Percentiles rank a stretch among this genome's conserved stretches.
phyloP scores from a whole-genome alignment of 2,797 vertebrate species.

The Trachurus trachurus region DNA sequence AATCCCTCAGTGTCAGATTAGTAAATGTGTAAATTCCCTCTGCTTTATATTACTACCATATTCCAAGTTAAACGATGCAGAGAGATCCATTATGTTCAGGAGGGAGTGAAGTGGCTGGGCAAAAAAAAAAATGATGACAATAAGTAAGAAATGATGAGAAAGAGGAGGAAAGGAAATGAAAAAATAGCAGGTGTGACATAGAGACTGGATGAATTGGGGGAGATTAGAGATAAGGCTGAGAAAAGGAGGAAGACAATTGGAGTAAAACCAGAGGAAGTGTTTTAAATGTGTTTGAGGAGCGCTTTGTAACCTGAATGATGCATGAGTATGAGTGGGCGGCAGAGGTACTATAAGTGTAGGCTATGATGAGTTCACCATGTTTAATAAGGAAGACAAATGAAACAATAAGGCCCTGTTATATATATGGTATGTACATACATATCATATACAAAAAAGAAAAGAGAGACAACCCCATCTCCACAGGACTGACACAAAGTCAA shows the following conservation, averaged over 20 bases:
- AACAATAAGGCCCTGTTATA: neutral
- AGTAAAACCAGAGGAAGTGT: neutral
- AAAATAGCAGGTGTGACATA: neutral
- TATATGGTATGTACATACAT: too few relatives aligned
- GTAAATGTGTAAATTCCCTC: slow-evolving; percentile 54
- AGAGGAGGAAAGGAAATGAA: neutral
- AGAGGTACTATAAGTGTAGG: neutral
- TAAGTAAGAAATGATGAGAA: slow-evolving; percentile 6
- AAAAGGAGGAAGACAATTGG: neutral
- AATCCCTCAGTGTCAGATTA: slow-evolving; percentile 74
- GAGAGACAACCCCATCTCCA: neutral
- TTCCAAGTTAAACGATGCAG: slow-evolving; percentile 39
- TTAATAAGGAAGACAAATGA: neutral
- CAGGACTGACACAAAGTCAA: neutral
- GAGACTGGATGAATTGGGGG: neutral
- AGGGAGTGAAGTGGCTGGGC: neutral
- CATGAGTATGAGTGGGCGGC: neutral
- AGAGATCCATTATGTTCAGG: slow-evolving; percentile 7
- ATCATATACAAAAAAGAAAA: neutral
- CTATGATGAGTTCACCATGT: neutral
- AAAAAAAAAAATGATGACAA: slow-evolving; percentile 3
- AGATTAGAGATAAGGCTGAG: neutral
- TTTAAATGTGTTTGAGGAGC: neutral
- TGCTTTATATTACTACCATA: slow-evolving; percentile 48
- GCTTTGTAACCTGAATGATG: neutral